phyloP scores from a whole-genome alignment of 1,140 invertebrate species.

The Oryzaephilus surinamensis region DNA sequence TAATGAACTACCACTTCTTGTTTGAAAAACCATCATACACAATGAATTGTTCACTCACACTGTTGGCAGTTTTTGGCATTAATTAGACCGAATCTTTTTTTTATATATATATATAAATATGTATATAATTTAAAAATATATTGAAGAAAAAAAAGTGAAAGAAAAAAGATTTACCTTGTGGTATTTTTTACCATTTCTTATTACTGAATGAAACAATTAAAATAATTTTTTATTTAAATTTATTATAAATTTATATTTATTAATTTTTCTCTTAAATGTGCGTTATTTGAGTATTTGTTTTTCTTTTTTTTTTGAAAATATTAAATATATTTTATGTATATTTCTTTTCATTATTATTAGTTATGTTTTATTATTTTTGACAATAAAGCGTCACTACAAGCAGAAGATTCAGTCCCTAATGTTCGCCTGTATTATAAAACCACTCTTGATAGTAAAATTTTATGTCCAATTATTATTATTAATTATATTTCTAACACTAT shows the following conservation, averaged over 20 bases:
- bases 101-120: slow-evolving; percentile 13
- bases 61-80: slow-evolving; percentile 34
- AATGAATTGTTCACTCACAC: slow-evolving; percentile 20
- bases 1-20: slow-evolving; percentile 8
- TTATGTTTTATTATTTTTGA: slow-evolving; percentile 10
- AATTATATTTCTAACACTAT: slow-evolving; percentile 23
- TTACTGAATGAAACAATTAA: slow-evolving; percentile 5
- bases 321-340: slow-evolving; percentile 17
- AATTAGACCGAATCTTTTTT: slow-evolving; percentile 28
- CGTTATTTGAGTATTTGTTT: slow-evolving; percentile 2
- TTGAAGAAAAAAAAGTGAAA: slow-evolving; percentile 12
- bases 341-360: not conserved
- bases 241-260: slow-evolving; percentile 5
- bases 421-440: slow-evolving; percentile 19
- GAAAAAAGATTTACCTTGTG: slow-evolving; percentile 8
- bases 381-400: slow-evolving; percentile 24
- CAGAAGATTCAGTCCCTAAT: slow-evolving; percentile 31
- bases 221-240: slow-evolving; percentile 1
- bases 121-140: slow-evolving; percentile 10
- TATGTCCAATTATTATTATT: slow-evolving; percentile 5
- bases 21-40: slow-evolving; percentile 11
- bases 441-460: slow-evolving; percentile 19
- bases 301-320: slow-evolving; percentile 11
- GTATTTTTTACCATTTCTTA: slow-evolving; percentile 1
- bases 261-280: not conserved